Evolutionary conservation across 2,888 invertebrate genomes (phyloP).

Genomic region (Andrena chrysosceles): DNA sequence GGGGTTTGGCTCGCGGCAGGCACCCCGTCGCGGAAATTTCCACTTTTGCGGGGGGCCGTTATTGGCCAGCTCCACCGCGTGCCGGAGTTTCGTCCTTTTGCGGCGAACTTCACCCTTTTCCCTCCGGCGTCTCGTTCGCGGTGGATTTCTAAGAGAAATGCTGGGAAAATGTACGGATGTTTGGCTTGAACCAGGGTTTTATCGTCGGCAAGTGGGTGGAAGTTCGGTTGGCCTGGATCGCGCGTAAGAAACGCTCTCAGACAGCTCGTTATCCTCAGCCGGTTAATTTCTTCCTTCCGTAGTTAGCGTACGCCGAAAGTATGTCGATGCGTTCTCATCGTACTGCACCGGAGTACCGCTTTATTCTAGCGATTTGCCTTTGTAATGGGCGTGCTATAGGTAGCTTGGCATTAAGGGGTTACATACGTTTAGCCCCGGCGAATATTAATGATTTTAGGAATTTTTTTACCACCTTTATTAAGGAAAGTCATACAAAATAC

Average conservation of each 20-base stretch:
- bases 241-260: conserved; percentile 34
- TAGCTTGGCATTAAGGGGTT: no score
- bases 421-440: no score
- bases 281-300: conserved; percentile 38
- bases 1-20: no score
- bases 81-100: conserved; percentile 27
- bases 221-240: conserved; percentile 36
- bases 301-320: background rate
- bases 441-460: no score
- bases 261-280: conserved; percentile 50
- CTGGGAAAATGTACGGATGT: background rate
- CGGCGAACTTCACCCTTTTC: conserved; percentile 1
- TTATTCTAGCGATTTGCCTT: background rate
- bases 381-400: background rate
- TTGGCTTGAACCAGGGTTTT: conserved; percentile 1
- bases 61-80: background rate
- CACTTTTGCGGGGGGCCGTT: conserved; percentile 35
- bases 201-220: conserved; percentile 25
- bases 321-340: background rate
- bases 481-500: no score
- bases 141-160: background rate
- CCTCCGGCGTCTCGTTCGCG: background rate
- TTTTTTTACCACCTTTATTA: no score
- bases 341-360: conserved; percentile 5
- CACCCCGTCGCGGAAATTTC: conserved; percentile 43